Evolutionary conservation across 2,113 vertebrate genomes (phyloP), one percentile per base, ranked within the genome.

Genomic region (Orthonyx spaldingii): DNA sequence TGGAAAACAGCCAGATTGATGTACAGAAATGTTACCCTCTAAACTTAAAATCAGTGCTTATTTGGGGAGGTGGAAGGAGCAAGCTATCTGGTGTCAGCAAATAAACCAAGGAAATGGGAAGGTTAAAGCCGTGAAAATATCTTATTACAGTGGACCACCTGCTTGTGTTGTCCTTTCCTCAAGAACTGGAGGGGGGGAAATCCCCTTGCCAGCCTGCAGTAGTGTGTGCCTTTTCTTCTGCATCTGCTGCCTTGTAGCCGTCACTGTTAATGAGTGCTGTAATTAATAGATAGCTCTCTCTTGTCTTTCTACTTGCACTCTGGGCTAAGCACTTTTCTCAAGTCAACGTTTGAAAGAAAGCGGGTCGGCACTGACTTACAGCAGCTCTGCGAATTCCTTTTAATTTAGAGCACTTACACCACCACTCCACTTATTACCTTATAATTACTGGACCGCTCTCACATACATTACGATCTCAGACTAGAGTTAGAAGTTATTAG

Each of bases 271-370:
- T 98, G 98, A 98, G 98, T 81, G 95, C 91, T 97, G 98, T 99
- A 99, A 99, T 99, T 99, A 99, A 99, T 98, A 98, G 98, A 98
- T 98, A 98, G 98, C 98, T 98, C 98, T 98, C 96, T 97, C 98
- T 97, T 81, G 98, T 98, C 98, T 98, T 98, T 97, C 93, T 87
- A 96, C 95, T 95, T 97, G 97, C 98, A 97, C 97, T 97, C 97
- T 94, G 95, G 97, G 97, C 97, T 96, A 98, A 98, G 98, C 96
- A 97, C 96, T 97, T 97, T 97, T 97, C 98, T 97, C 97, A 94
- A 98, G 97, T 97, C 97, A 96, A 96, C 82, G 37, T 98, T 69
- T 97, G 97, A 98, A 97, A 97, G 97, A 97, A 97, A 98, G 96
- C 96, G 44, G 97, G 97, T 98, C 91, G 90, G 95, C 96, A 55